Evolutionary conservation across 2,113 vertebrate genomes (phyloP), one percentile per base, ranked within the genome.

Genomic region (Irena cyanogastra): DNA sequence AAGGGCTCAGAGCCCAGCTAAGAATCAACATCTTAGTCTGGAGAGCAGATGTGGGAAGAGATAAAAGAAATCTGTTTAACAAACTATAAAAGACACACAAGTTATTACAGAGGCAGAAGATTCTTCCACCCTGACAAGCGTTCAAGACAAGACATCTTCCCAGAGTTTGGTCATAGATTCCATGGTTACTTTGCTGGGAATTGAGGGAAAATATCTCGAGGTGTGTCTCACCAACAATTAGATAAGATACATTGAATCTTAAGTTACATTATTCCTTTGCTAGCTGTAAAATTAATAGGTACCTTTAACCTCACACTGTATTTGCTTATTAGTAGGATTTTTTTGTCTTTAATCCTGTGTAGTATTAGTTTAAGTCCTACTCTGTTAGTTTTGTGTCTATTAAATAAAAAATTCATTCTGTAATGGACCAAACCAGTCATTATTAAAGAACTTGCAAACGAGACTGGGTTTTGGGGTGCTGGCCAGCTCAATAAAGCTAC

Each of bases 141-240:
- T 37, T 37, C 4, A 7, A 50, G n/a, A 69, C 4, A 7, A 50
- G n/a, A 69, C 18, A 30, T 49, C 45, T 49, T 27, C n/a, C 9
- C 1, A 0, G 45, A 37, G 45, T 50, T 28, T 37, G n/a, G 9
- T 28, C 3, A 1, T 13, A 50, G n/a, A 50, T 50, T 50, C n/a
- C 16, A 3, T 50, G 10, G 24, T 37, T 69, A 37, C 18, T 69
- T 50, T 37, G 26, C 66, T 50, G 18, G 65, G 65, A 50, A 69
- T 19, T 37, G 45, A 37, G n/a, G n/a, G 65, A 37, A 37, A 50
- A 33, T 10, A 21, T 68, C 45, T 28, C 6, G 0, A 35, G 49
- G 33, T 35, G 17, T 49, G 33, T 23, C 45, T 28, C 33, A 68
- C 13, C 45, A 69, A 50, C 9, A 50, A 37, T 16, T 50, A 16